phyloP scores from a whole-genome alignment of 2,113 vertebrate genomes.

The Rhynchopsitta pachyrhyncha region DNA sequence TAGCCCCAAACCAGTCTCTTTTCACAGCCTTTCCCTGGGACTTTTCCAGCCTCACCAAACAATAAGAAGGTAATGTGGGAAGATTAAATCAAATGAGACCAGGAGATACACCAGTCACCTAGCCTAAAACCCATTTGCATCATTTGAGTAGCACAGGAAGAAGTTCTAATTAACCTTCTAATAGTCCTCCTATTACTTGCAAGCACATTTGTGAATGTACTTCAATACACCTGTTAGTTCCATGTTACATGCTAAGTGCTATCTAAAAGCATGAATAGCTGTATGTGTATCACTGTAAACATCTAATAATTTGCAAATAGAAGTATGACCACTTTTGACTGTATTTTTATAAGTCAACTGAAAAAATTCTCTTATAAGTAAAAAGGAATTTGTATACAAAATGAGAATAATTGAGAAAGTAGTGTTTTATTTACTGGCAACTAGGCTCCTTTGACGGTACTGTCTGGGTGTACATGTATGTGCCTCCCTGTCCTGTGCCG shows the following conservation, averaged over 20 bases:
- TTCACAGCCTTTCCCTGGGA: neutral
- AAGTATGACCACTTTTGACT: neutral
- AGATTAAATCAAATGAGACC: neutral
- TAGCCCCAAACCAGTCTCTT: neutral
- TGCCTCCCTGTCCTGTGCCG: neutral
- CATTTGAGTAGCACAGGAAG: neutral
- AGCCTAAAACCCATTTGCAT: neutral
- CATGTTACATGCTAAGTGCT: neutral
- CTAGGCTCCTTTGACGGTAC: neutral
- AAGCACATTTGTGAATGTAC: neutral
- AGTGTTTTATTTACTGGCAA: neutral
- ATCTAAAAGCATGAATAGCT: neutral
- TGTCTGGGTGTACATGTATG: neutral
- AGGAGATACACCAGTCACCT: neutral
- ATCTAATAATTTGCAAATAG: neutral
- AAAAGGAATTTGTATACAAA: neutral
- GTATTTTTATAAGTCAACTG: neutral
- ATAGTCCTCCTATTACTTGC: neutral
- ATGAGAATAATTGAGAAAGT: neutral
- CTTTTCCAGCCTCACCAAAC: neutral
- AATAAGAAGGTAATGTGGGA: neutral
- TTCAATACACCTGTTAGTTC: neutral
- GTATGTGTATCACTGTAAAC: neutral
- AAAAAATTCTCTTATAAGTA: neutral
- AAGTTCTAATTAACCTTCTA: neutral